Conservation (phyloP, 2,797 vertebrate species). For the Protonibea diacanthus region DNA sequence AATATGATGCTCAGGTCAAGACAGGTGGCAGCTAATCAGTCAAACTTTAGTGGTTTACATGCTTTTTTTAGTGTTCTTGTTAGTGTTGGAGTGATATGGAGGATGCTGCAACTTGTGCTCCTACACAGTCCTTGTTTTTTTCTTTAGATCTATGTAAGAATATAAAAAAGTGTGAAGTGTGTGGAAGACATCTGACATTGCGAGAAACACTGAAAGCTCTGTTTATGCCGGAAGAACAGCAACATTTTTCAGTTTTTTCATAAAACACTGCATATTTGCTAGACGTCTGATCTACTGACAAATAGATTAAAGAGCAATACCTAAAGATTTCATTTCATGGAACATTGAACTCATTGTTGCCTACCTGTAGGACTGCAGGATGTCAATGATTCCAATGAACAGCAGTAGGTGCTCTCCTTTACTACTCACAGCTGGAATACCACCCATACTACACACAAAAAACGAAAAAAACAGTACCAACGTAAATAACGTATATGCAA, state of each 20-base stretch:
- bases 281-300: not conserved
- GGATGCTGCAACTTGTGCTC: not conserved
- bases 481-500: not conserved
- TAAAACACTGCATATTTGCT: not conserved
- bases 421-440: constrained; percentile 92
- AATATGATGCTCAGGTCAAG: not conserved
- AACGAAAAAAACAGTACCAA: not conserved
- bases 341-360: not conserved
- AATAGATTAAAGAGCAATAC: not conserved
- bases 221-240: not conserved
- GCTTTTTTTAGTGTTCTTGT: not conserved
- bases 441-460: constrained; percentile 91
- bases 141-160: not conserved
- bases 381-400: constrained; percentile 97
- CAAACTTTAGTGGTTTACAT: not conserved
- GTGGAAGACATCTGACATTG: not conserved
- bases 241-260: not conserved
- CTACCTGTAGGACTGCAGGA: constrained; percentile 97
- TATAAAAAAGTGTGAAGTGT: not conserved
- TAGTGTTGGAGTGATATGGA: not conserved
- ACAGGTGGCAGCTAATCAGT: not conserved
- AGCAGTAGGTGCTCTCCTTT: constrained; percentile 94
- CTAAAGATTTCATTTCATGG: not conserved
- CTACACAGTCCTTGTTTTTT: not conserved
- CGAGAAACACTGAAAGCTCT: not conserved